Conservation (phyloP, 1,140 invertebrate genomes). For the Chrysomallon squamiferum region DNA sequence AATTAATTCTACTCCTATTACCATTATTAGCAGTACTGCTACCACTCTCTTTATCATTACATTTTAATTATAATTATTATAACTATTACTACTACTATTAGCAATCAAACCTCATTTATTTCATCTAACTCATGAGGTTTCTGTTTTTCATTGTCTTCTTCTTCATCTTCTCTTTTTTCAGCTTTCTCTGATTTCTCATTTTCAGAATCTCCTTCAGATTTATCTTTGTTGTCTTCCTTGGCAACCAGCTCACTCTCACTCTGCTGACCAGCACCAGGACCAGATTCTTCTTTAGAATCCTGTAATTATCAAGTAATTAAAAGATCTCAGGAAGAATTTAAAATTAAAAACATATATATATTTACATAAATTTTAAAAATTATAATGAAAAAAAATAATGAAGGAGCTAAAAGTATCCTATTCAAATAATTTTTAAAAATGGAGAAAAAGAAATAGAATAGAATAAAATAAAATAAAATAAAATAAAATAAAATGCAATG, state of each 20-base stretch:
- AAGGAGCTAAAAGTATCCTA: not conserved
- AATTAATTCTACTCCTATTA: slow-evolving; percentile 4
- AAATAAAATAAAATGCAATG: no score
- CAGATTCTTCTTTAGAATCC: slow-evolving; percentile 53
- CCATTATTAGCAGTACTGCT: slow-evolving; percentile 1
- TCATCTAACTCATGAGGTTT: slow-evolving; percentile 68
- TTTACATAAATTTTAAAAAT: not conserved
- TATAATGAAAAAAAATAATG: not conserved
- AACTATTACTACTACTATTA: no score
- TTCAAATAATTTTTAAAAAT: no score
- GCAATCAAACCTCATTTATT: slow-evolving; percentile 79
- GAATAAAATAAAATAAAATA: no score
- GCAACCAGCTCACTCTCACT: slow-evolving; percentile 58
- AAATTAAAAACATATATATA: no score
- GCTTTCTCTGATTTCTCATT: slow-evolving; percentile 68
- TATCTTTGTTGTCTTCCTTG: slow-evolving; percentile 59
- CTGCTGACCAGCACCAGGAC: slow-evolving; percentile 51
- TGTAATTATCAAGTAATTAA: not conserved
- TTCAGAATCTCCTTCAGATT: slow-evolving; percentile 65
- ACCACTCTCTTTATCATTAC: no score
- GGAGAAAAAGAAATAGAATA: no score
- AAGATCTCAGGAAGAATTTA: no score
- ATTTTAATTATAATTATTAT: no score
- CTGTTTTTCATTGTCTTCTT: slow-evolving; percentile 63
- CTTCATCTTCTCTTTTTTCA: slow-evolving; percentile 54